Base-by-base conservation (phyloP, 1,140 invertebrate genomes). In the Meloidogyne floridensis region DNA sequence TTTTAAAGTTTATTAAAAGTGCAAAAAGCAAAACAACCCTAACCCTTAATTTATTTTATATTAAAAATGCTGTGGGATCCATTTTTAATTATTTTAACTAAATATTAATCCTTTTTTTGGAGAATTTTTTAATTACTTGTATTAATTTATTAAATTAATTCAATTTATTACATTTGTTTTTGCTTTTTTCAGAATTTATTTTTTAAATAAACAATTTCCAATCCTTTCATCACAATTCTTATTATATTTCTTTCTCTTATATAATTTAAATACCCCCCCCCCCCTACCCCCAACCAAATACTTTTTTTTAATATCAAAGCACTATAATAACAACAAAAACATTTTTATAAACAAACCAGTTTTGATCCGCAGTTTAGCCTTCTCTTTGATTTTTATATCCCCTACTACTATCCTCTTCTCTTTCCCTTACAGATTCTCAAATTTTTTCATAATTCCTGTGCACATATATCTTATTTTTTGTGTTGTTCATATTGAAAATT, bases 301-400 rank as follows among this genome's bases (percentile, higher is more conserved):
- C 32, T 32, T 32, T 13, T 13, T 42, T 72, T 13, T 43, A 43
- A 43, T 43, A 72, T 15, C 32, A 10, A 20, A 6, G 18, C 18
- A 20, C 32, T 43, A 9, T 42, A 6, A 15, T 20, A 9, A 76
- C 43, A 18, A 76, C 43, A 76, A 76, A 54, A 53, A 65, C 43
- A 76, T 76, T 76, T 53, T 53, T 15, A 53, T 32, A 53, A 9
- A 1, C 54, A 76, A 76, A 76, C 47, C 51, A 73, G 51, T 73
- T 65, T 65, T 65, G n/a, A 65, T 65, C 7, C n/a, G 59, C n/a
- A 65, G 59, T 65, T 65, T 65, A 65, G 59, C 59, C n/a, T 65
- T 15, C 5, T n/a, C 15, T 65, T 3, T 65, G 15, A n/a, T 65
- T 65, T 65, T 65, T 65, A n/a, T 65, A 65, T 47, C 47, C 47